Evolutionary conservation across 2,113 vertebrate genomes (phyloP).

Genomic region (Vulpes lagopus): DNA sequence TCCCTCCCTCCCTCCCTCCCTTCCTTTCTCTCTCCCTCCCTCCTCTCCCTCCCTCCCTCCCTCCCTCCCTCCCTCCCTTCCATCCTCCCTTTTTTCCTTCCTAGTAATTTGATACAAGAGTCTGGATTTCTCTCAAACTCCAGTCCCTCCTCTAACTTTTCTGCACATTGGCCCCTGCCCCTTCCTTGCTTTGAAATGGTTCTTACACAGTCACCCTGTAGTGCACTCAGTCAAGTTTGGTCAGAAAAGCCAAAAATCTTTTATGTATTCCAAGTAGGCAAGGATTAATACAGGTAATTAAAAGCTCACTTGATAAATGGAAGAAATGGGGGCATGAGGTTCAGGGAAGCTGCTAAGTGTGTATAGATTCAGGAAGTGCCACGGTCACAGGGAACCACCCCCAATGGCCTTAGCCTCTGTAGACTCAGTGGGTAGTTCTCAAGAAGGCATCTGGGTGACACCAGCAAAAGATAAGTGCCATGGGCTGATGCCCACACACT

Average conservation of each 20-base stretch:
- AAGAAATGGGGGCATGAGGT: neutral
- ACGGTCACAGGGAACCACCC: neutral
- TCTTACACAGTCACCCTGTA: neutral
- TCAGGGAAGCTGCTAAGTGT: neutral
- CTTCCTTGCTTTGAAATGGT: neutral
- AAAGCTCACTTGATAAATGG: neutral
- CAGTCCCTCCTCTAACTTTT: neutral
- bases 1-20: too few species aligned
- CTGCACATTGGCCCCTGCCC: neutral
- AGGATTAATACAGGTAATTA: neutral
- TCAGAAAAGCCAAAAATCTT: neutral
- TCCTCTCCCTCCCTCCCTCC: too few species aligned
- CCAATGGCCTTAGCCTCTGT: neutral
- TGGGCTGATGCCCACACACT: neutral
- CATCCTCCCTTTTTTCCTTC: neutral
- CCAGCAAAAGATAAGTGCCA: neutral
- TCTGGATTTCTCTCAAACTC: neutral
- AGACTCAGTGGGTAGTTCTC: neutral
- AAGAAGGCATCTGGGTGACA: neutral
- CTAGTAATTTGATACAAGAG: neutral
- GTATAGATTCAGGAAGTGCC: neutral
- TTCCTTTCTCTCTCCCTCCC: too few species aligned
- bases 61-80: too few species aligned
- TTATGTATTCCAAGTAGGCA: neutral
- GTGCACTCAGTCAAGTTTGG: neutral